Evolutionary conservation across 2,888 invertebrate genomes (phyloP), one percentile per base, ranked within the genome.

Genomic region (Saturnia japonica): DNA sequence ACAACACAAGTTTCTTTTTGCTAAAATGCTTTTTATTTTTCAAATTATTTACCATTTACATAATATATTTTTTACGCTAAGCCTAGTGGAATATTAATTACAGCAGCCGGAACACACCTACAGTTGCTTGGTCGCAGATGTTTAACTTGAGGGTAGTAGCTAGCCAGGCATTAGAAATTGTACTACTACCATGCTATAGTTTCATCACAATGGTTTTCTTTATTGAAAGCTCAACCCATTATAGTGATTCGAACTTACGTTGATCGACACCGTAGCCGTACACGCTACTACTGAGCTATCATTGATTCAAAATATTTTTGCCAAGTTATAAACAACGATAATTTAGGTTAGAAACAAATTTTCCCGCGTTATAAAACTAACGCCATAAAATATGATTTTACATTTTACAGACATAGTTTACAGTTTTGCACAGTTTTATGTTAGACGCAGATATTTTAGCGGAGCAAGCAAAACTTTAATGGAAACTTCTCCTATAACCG

Each of bases 371-470:
- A 6, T 34, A 34, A 34, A 62, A 62, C 34, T 34, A 62, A 28
- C 16, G 16, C 16, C 34, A 34, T 62, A 14, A 4, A 60, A 60
- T 60, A 12, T 8, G 25, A n/a, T 28, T 60, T 4, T 28, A 60
- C 28, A 60, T 28, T 60, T 28, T 60, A 62, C 16, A 62, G 62
- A 16, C 62, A 7, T 16, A 62, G n/a, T 7, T 40, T 7, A 19
- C 3, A n/a, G 19, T 40, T 40, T 64, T 11, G 7, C 19, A 9
- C 19, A 64, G 40, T 64, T 62, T 62, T 28, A 4, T 16, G 9
- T 64, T 64, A n/a, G 64, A n/a, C n/a, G 40, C n/a, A 40, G 40
- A 64, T 64, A 64, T 64, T 40, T 64, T n/a, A 40, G 64, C 40
- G 16, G 11, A 19, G 19, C 8, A n/a, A 40, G 64, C 64, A 40